Base-by-base conservation (phyloP, 2,888 invertebrate genomes). In the Agelastica alni region DNA sequence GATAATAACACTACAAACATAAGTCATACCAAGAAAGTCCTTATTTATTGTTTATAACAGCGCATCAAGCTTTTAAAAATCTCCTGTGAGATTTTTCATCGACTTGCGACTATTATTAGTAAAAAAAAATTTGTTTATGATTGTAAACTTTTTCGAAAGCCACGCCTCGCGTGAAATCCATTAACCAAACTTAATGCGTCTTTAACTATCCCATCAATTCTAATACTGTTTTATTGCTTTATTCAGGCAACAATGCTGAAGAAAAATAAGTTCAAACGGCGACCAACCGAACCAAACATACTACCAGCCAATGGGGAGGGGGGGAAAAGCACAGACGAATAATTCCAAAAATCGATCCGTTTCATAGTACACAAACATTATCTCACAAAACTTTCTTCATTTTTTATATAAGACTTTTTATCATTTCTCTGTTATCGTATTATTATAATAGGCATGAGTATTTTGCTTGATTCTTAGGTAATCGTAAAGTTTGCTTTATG, bases 191-290 rank as follows among this genome's bases (percentile, higher is more conserved):
- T n/a, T n/a, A n/a, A n/a, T n/a, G n/a, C n/a, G n/a, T n/a, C n/a
- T n/a, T n/a, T 26, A 26, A 26, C 26, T 26, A 7, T 26, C 6
- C 26, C 3, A 26, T 26, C 9, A 26, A 26, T 7, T 26, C 26
- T 26, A 26, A 26, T 26, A 26, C 2, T 9, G 6, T 26, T 26
- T 57, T 53, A 56, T 64, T 68, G 55, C 54, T 68, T 67, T 58
- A 63, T 67, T 67, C 85, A 98, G 98, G 98, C 98, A 78, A 98
- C 97, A 81, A 99, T 99, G 98, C 86, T 99, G 87, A 97, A 97
- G 91, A 99, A 98, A 89, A 90, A 90, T 83, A 98, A 97, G 87
- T 95, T 96, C 86, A 96, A 94, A 84, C 88, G 96, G 78, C 89
- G 93, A 72, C 90, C 92, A 77, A 90, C 90, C 70, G 89, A 90